Percentiles rank a stretch among this genome's conserved stretches.
Evolutionary conservation across 2,113 vertebrate species (phyloP).

Genomic region (Hystrix cristata): DNA sequence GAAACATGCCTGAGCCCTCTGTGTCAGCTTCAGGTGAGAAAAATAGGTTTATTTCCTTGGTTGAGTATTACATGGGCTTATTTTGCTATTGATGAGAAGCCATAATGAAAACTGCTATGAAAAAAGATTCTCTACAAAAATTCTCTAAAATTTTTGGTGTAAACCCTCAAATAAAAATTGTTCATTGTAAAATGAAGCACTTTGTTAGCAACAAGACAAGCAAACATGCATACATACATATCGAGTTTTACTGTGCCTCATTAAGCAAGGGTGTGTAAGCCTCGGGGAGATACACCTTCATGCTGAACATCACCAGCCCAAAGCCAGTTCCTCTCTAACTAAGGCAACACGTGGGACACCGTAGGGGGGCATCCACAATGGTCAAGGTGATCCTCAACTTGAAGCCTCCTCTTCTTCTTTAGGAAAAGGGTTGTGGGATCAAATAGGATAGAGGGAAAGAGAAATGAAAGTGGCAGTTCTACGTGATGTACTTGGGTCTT

Average conservation of each 20-base stretch:
- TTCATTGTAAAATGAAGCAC: background rate
- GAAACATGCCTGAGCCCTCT: constrained; percentile 72
- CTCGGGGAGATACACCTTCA: background rate
- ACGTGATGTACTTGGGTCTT: background rate
- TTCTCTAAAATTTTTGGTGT: background rate
- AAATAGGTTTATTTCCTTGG: constrained; percentile 28
- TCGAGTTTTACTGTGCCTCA: background rate
- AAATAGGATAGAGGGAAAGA: background rate
- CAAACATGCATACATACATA: no score
- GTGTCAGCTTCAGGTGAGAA: constrained; percentile 87
- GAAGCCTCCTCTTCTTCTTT: background rate
- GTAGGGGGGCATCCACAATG: background rate
- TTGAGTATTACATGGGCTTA: background rate
- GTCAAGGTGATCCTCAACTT: background rate
- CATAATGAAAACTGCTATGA: background rate
- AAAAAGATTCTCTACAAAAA: background rate
- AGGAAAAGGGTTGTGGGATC: background rate
- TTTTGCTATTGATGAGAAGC: background rate
- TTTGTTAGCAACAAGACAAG: background rate
- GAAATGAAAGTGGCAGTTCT: background rate
- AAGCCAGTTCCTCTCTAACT: background rate
- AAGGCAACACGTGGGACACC: rapidly evolving
- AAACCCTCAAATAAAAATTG: background rate
- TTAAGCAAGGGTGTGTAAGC: background rate
- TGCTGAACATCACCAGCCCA: background rate